Evolutionary conservation across 1,140 invertebrate species (phyloP).

Genomic region (Drosophila seguyi): DNA sequence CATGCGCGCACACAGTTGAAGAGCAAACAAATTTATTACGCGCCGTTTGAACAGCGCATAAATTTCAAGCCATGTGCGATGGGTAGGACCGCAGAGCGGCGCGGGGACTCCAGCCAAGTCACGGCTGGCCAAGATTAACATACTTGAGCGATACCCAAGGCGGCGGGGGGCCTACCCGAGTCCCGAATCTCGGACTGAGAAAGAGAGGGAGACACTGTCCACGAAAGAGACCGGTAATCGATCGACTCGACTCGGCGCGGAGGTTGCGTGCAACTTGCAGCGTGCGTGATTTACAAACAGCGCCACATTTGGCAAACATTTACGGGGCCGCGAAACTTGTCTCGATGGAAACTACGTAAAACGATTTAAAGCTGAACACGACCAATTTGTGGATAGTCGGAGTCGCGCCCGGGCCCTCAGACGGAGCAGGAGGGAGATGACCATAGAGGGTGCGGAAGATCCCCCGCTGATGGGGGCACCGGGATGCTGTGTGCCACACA

Average conservation of each 20-base stretch:
- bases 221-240: constrained; percentile 51
- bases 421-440: constrained; percentile 8
- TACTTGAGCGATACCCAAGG: constrained; percentile 51
- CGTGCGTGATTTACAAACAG: constrained; percentile 82
- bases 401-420: constrained; percentile 35
- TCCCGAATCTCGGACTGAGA: constrained; percentile 31
- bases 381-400: constrained; percentile 78
- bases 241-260: constrained; percentile 45
- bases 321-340: constrained; percentile 67
- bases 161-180: constrained; percentile 34
- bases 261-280: constrained; percentile 64
- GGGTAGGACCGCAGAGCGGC: background rate
- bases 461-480: constrained; percentile 39
- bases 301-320: constrained; percentile 81
- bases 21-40: constrained; percentile 84
- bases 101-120: constrained; percentile 45
- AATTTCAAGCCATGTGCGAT: constrained; percentile 62
- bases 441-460: background rate
- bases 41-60: constrained; percentile 83
- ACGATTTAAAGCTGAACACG: constrained; percentile 82
- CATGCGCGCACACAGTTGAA: constrained; percentile 80
- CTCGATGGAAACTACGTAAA: constrained; percentile 78
- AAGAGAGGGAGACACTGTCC: constrained; percentile 17
- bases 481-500: constrained; percentile 57
- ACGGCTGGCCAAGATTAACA: constrained; percentile 74